A percentile compares a stretch with the other conserved stretches of the same genome.
Conservation (phyloP, 2,797 vertebrate species). For the Neosilurus hyrtlii region DNA sequence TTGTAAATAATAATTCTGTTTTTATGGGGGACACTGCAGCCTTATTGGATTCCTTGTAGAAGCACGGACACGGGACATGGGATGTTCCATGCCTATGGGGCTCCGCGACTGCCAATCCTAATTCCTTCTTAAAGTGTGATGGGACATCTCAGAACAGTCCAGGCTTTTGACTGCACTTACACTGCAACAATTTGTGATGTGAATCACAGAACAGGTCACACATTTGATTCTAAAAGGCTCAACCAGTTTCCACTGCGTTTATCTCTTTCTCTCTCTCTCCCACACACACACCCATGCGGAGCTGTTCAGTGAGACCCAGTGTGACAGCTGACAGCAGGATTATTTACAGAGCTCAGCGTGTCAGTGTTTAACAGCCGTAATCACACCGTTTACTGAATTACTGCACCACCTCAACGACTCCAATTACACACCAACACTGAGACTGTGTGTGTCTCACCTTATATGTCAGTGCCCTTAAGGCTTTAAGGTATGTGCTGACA, state of each 20-base stretch:
- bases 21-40: too few relatives aligned
- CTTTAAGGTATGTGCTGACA: background rate
- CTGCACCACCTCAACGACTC: slow-evolving; percentile 52
- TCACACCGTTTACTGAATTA: slow-evolving; percentile 32
- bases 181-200: background rate
- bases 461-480: too few relatives aligned
- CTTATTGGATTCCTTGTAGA: too few relatives aligned
- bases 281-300: slow-evolving; percentile 60
- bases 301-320: slow-evolving; percentile 58
- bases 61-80: too few relatives aligned
- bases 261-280: background rate
- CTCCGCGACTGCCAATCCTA: too few relatives aligned
- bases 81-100: too few relatives aligned
- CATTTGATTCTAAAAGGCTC: background rate
- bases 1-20: too few relatives aligned
- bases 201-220: background rate
- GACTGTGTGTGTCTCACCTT: background rate
- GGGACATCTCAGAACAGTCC: too few relatives aligned
- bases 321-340: slow-evolving; percentile 33
- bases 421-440: slow-evolving; percentile 16
- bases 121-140: too few relatives aligned
- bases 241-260: background rate
- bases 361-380: slow-evolving; percentile 33
- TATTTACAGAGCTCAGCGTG: slow-evolving; percentile 31
- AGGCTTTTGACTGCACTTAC: too few relatives aligned